Conservation (phyloP, 2,113 vertebrate species). For the Actinemys pallida region DNA sequence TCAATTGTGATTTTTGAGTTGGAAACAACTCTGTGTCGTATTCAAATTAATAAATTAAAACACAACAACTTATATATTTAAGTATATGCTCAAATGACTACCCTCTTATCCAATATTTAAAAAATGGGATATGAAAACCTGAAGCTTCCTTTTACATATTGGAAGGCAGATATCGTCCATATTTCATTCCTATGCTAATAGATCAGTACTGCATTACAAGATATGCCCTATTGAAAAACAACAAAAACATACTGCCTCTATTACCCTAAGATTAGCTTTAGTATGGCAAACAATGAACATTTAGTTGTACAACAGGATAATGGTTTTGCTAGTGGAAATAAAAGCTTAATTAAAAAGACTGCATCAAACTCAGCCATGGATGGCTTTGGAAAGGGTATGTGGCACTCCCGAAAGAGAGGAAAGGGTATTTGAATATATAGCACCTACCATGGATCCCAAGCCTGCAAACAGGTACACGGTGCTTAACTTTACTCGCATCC, state of each 20-base stretch:
- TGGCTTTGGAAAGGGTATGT: neutral
- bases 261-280: neutral
- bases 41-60: neutral
- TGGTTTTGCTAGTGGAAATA: neutral
- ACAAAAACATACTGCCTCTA: neutral
- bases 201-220: neutral
- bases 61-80: neutral
- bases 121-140: neutral
- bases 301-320: neutral
- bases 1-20: neutral
- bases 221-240: neutral
- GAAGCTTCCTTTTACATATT: neutral
- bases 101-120: neutral
- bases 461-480: neutral
- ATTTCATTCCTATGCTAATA: neutral
- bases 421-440: neutral
- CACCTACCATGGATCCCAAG: neutral
- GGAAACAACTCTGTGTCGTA: fast-evolving
- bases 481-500: neutral
- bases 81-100: neutral
- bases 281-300: fast-evolving
- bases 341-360: fast-evolving
- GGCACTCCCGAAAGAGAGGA: neutral
- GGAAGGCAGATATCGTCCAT: neutral
- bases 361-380: neutral